These are phyloP conservation scores for Ormyrus rosae DNA, from an alignment of 2,888 invertebrate species.

Conservation along the genomic window DNA sequence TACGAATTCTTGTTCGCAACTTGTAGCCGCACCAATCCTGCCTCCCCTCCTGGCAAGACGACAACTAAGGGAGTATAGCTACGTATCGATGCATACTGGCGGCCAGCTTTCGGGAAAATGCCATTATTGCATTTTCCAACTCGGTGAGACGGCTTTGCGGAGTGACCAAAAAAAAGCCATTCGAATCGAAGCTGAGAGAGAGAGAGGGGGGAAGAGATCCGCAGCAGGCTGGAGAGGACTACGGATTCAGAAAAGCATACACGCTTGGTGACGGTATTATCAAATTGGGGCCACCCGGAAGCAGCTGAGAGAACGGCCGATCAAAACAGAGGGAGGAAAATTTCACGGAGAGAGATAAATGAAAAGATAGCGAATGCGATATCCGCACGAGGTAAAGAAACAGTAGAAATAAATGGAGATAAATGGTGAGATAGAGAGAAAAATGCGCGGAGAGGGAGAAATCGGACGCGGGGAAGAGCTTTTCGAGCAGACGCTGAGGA, in stretches of 20 bases:
- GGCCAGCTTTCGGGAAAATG: conserved; percentile 15
- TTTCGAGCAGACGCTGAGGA: neutral
- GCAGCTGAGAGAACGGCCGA: neutral
- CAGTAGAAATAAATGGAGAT: neutral
- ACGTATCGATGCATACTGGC: conserved; percentile 34
- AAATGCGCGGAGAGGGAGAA: conserved; percentile 3
- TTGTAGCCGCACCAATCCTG: neutral
- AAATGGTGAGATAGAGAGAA: conserved; percentile 19
- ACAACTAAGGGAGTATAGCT: conserved; percentile 30
- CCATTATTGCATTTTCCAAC: conserved; percentile 44
- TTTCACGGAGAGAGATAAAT: conserved; percentile 30
- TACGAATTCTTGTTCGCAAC: conserved; percentile 14
- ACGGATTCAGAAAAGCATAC: neutral
- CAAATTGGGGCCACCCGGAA: conserved; percentile 37
- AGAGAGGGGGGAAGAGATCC: neutral
- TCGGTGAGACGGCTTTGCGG: neutral
- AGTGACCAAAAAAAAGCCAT: conserved; percentile 11
- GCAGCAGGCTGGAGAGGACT: neutral
- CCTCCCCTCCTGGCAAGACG: conserved; percentile 18
- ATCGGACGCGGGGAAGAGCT: neutral
- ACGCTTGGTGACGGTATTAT: conserved; percentile 15
- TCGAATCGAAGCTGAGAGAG: neutral
- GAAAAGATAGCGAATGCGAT: conserved; percentile 30
- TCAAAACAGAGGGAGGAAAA: conserved; percentile 13
- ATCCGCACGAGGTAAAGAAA: neutral